Percentiles rank a stretch among this genome's conserved stretches.
These are phyloP conservation scores for Bugulina stolonifera DNA, from an alignment of 2,888 invertebrate species.

Conservation along the genomic window DNA sequence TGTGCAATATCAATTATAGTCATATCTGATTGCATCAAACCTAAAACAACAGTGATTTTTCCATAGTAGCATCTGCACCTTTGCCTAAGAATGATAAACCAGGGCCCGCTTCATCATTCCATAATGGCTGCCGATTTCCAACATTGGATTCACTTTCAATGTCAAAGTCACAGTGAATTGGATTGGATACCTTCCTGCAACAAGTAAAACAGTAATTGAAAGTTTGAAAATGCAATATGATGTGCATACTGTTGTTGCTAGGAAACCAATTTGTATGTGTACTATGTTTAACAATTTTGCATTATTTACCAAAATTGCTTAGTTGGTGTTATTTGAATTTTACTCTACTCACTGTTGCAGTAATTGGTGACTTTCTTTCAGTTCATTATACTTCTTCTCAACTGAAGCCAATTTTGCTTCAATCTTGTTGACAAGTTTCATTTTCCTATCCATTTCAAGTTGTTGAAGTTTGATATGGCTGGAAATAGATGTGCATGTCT, in stretches of 20 bases:
- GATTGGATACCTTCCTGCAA: neutral
- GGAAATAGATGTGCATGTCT: neutral
- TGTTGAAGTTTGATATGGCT: conserved; percentile 9
- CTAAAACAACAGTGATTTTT: neutral
- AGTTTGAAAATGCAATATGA: too few relatives aligned
- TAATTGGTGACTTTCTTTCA: neutral
- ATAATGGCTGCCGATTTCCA: neutral
- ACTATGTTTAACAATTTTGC: too few relatives aligned
- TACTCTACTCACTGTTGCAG: neutral
- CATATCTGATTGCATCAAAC: too few relatives aligned
- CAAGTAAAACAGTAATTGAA: too few relatives aligned
- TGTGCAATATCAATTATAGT: too few relatives aligned
- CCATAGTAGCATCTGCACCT: neutral
- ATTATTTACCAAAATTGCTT: too few relatives aligned
- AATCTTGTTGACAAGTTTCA: neutral
- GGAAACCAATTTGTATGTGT: too few relatives aligned
- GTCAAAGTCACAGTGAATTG: neutral
- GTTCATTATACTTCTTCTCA: neutral
- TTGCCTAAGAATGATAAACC: neutral
- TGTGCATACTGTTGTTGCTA: too few relatives aligned
- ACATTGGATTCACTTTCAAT: neutral
- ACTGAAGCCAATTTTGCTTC: neutral
- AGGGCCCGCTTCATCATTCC: neutral
- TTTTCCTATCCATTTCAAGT: neutral
- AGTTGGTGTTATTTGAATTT: too few relatives aligned